Evolutionary conservation across 2,888 invertebrate genomes (phyloP), one percentile per base, ranked within the genome.

Genomic region (Epinotia brunnichana): DNA sequence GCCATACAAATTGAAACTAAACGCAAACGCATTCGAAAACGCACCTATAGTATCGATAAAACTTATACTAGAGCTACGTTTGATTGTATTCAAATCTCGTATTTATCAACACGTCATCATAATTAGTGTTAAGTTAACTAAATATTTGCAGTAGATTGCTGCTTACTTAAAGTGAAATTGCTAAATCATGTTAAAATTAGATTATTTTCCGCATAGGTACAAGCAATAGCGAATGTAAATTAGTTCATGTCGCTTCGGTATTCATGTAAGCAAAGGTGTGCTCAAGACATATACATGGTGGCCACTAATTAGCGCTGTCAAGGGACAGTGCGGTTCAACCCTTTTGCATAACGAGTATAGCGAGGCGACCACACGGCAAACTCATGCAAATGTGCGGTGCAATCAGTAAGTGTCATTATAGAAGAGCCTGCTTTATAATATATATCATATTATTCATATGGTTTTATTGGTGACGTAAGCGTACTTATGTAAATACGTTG

Each of bases 381-480:
- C 67, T 68, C 56, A 72, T 72, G 72, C 72, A 68, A 72, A 72
- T 72, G 61, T 61, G 72, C 35, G 72, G 67, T 68, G 67, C 67
- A 67, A 68, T 72, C 72, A 72, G 61, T 67, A 71, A 44, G 61
- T 61, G 71, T 54, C 61, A 67, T 71, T 71, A n/a, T n/a, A 67
- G 44, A 48, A 62, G 48, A 48, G 48, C 48, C n/a, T n/a, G 48
- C 7, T n/a, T 48, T n/a, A 48, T n/a, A n/a, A n/a, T n/a, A n/a
- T 44, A n/a, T 48, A 15, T 5, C 15, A 44, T 44, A 44, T 7
- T n/a, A n/a, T n/a, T n/a, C n/a, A n/a, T 48, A 48, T n/a, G 48
- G 48, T 48, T 48, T 48, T n/a, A n/a, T n/a, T n/a, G 48, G n/a
- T 48, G n/a, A 48, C 7, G n/a, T n/a, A 4, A n/a, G n/a, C 48